Base-by-base conservation (phyloP, 2,888 invertebrate genomes). In the Linyphia triangularis region DNA sequence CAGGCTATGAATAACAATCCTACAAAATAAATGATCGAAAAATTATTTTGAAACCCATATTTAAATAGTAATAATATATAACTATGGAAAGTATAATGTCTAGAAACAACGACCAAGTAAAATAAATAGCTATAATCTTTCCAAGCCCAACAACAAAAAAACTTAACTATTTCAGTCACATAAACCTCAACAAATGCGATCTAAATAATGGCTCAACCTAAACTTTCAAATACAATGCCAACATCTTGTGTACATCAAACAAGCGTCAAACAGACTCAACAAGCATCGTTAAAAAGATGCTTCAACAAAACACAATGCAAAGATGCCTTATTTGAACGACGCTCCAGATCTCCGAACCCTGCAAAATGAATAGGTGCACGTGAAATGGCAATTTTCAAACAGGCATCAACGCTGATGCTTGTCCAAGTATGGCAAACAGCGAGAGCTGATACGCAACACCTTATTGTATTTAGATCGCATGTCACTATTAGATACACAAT, bases 401-500 rank as follows among this genome's bases (percentile, higher is more conserved):
- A 22, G 22, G 33, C 26, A 70, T 51, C 69, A 24, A 81, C 16
- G 10, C 59, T 4, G 37, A 10, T 26, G 40, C 1, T 24, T 77
- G 37, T n/a, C 19, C 30, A 19, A 28, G 30, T n/a, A 30, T 26
- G 40, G 26, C 77, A 37, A 63, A 59, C 40, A 61, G 24, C 63
- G 26, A 9, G 22, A 57, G 59, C 28, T 59, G 73, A 73, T 73
- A 59, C 30, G 57, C 30, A 40, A 77, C 77, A 63, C 77, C 77
- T 63, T 77, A 77, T 77, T 77, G 77, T 77, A 63, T 61, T 77
- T 77, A 77, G 77, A 63, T 77, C 37, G 75, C 75, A 61, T 77
- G 75, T 63, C 22, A 22, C 26, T n/a, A 16, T 26, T 51, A 24
- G 63, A 13, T 63, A 77, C 63, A 63, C 61, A 77, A 77, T 40